Percentiles rank a stretch among this genome's conserved stretches.
These are phyloP conservation scores for Thereva unica DNA, from an alignment of 2,888 invertebrate species.

Conservation along the genomic window DNA sequence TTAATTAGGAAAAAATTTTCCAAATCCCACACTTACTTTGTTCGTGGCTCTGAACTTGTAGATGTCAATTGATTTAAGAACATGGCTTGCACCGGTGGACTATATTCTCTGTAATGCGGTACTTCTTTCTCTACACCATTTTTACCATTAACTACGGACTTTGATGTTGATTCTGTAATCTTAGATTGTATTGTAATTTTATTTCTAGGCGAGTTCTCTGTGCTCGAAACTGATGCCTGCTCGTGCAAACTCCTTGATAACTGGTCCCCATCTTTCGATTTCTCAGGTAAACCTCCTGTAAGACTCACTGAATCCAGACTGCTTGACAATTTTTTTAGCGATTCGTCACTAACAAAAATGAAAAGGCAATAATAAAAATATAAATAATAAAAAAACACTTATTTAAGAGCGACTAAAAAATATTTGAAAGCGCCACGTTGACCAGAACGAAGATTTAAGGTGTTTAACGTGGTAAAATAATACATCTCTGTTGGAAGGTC, in stretches of 20 bases:
- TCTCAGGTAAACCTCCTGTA: conserved; percentile 8
- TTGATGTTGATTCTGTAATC: not conserved
- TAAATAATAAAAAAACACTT: not conserved
- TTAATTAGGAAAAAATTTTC: not conserved
- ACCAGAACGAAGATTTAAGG: too few species aligned
- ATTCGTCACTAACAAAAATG: conserved; percentile 53
- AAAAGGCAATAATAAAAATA: conserved; percentile 15
- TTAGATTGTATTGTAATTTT: not conserved
- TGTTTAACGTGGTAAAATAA: too few species aligned
- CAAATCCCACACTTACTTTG: conserved; percentile 31
- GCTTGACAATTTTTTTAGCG: conserved; percentile 44
- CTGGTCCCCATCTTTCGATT: conserved; percentile 15
- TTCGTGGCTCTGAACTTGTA: conserved; percentile 38
- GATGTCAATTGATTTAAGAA: conserved; percentile 40
- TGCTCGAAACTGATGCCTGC: not conserved
- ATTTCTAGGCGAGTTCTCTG: not conserved
- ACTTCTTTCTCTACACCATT: conserved; percentile 2
- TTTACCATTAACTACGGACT: conserved; percentile 2
- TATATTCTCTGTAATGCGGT: conserved; percentile 14
- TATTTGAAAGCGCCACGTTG: too few species aligned
- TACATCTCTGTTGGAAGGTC: too few species aligned
- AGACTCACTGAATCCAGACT: conserved; percentile 47
- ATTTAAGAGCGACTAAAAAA: too few species aligned
- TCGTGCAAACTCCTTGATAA: conserved; percentile 10
- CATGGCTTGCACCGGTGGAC: conserved; percentile 37